Evolutionary conservation across 2,888 invertebrate species (phyloP).

Genomic region (Eilema depressum): DNA sequence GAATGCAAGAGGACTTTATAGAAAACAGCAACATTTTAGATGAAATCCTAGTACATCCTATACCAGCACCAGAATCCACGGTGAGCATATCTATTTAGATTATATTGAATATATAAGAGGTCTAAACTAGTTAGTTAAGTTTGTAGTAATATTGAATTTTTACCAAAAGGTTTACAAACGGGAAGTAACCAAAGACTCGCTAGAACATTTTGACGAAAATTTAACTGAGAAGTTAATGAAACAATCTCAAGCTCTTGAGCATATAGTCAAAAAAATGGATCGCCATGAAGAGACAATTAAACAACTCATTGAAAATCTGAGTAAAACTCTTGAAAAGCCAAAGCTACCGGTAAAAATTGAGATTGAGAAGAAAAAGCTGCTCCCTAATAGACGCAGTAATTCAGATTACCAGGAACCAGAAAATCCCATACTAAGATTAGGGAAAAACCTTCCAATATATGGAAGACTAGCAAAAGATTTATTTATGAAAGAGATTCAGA

Average conservation of each 20-base stretch:
- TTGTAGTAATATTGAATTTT: conserved; percentile 47
- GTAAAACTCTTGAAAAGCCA: conserved; percentile 54
- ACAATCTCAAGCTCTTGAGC: conserved; percentile 69
- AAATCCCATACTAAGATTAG: conserved; percentile 60
- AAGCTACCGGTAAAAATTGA: conserved; percentile 63
- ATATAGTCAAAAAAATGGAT: conserved; percentile 59
- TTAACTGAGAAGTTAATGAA: conserved; percentile 68
- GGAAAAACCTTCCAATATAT: conserved; percentile 65
- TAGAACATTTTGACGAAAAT: conserved; percentile 53
- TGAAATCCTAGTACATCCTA: conserved; percentile 53
- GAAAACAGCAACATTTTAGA: conserved; percentile 49
- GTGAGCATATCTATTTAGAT: conserved; percentile 47
- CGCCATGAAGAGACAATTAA: conserved; percentile 59
- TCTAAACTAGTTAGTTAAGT: not conserved
- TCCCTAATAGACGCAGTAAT: conserved; percentile 48
- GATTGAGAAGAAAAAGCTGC: conserved; percentile 49
- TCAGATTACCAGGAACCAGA: conserved; percentile 40
- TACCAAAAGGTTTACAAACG: conserved; percentile 63
- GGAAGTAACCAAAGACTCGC: conserved; percentile 40
- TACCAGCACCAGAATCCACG: conserved; percentile 37
- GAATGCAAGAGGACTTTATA: conserved; percentile 30
- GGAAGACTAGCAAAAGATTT: conserved; percentile 65
- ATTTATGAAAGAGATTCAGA: conserved; percentile 55
- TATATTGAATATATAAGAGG: not conserved
- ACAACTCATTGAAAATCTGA: conserved; percentile 61